Evolutionary conservation across 2,797 vertebrate genomes (phyloP).

Genomic region (Iguana delicatissima): DNA sequence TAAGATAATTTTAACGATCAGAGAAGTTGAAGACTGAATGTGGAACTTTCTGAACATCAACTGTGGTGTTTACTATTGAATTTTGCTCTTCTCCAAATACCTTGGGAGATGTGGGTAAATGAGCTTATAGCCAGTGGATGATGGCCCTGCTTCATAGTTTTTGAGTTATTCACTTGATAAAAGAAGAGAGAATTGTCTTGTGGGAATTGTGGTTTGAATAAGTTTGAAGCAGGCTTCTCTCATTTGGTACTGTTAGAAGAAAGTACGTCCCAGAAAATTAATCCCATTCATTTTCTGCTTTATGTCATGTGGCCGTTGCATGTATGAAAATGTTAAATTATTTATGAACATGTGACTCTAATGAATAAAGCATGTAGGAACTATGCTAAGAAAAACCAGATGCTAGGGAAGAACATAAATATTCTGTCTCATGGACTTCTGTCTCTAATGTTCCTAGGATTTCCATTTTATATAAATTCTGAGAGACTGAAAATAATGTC

Average conservation of each 20-base stretch:
- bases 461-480: conserved; percentile 2
- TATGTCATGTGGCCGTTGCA: conserved; percentile 31
- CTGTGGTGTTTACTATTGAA: not conserved
- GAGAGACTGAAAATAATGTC: conserved; percentile 6
- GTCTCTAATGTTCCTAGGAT: not conserved
- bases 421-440: conserved; percentile 21
- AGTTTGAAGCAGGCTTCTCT: not conserved
- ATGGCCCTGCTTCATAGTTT: not conserved
- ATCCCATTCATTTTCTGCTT: not conserved
- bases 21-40: not conserved
- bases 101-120: not conserved
- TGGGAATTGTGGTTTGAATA: not conserved
- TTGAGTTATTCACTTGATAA: not conserved
- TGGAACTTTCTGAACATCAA: not conserved
- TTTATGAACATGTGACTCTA: conserved; percentile 37
- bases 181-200: conserved; percentile 9
- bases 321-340: conserved; percentile 19
- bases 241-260: not conserved
- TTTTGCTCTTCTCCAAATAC: not conserved
- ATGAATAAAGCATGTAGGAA: conserved; percentile 33
- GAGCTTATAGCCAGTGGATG: not conserved
- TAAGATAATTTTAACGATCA: not conserved
- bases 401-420: conserved; percentile 22
- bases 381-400: conserved; percentile 40
- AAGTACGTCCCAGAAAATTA: not conserved